Evolutionary conservation across 2,888 invertebrate genomes (phyloP), one percentile per base, ranked within the genome.

Genomic region (Melinopterus prodromus): DNA sequence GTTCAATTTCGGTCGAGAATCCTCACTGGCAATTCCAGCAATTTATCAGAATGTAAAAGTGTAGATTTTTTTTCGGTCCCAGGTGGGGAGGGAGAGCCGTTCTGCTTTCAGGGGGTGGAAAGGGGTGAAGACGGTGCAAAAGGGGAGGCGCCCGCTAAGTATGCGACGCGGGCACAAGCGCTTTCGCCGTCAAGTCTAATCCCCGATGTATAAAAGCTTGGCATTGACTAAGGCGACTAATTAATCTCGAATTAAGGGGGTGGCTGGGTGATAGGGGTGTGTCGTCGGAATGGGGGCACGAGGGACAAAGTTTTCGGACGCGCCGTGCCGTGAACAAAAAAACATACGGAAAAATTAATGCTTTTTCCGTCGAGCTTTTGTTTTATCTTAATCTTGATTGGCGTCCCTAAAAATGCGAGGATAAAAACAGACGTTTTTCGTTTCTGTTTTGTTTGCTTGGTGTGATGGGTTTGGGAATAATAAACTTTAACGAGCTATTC

Each of bases 181-280:
- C 53, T 53, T 53, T 53, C 53, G 53, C 53, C 53, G 53, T 53
- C 53, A 53, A 53, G 53, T 53, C 53, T 53, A 53, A 53, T 53
- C 53, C 53, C 53, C 53, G 12, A 53, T 53, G 53, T 53, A 53
- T 53, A 53, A 53, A 53, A 53, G 53, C 53, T 53, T 53, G 53
- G 53, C 53, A 53, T 53, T 53, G 53, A 53, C 53, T 53, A 53
- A 53, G 53, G 53, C 53, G 53, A 53, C 53, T 53, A 53, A 53
- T 53, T 53, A 53, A 53, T 53, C 53, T 53, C 53, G 53, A 53
- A 53, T 53, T 53, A 53, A 53, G 53, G 53, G 53, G 53, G 53
- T 4, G 53, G 53, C 12, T 12, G 53, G 53, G 53, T 53, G 53
- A 9, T 53, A 53, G 53, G 53, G 53, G 53, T 53, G 53, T 53